A percentile compares a stretch with the other conserved stretches of the same genome.
Conservation (phyloP, 2,797 vertebrate species). For the Gorsachius magnificus region DNA sequence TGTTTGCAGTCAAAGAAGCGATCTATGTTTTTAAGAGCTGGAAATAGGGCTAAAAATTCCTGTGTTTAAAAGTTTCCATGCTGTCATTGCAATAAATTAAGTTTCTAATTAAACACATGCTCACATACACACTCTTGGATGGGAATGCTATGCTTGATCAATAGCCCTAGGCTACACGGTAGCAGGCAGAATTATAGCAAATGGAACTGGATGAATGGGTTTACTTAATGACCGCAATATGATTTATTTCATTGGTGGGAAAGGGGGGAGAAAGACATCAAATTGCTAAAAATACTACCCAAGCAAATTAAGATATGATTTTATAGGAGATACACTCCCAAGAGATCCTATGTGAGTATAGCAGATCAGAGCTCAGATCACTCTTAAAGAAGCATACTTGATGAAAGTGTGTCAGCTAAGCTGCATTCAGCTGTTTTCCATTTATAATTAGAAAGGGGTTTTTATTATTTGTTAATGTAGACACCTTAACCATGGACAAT, state of each 20-base stretch:
- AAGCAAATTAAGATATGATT: slow-evolving; percentile 36
- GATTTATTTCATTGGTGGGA: slow-evolving; percentile 56
- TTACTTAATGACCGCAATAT: slow-evolving; percentile 65
- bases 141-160: slow-evolving; percentile 55
- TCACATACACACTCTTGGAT: slow-evolving; percentile 38
- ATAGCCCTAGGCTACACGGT: slow-evolving; percentile 32
- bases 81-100: slow-evolving; percentile 55
- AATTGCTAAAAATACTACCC: slow-evolving; percentile 47
- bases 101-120: slow-evolving; percentile 63
- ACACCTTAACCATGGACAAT: not conserved
- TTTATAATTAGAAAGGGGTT: not conserved
- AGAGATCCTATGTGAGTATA: not conserved
- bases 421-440: slow-evolving; percentile 9
- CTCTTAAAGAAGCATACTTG: not conserved
- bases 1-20: not conserved
- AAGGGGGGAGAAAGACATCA: slow-evolving; percentile 38
- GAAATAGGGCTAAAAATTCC: not conserved
- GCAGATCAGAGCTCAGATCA: slow-evolving; percentile 10
- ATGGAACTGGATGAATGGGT: slow-evolving; percentile 55
- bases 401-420: not conserved
- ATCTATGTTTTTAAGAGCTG: not conserved
- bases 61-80: slow-evolving; percentile 44
- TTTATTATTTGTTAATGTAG: not conserved
- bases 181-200: slow-evolving; percentile 62
- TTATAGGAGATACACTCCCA: slow-evolving; percentile 15